Percentiles rank a stretch among this genome's conserved stretches.
phyloP scores from a whole-genome alignment of 1,140 invertebrate genomes.

The Hormaphis cornu region DNA sequence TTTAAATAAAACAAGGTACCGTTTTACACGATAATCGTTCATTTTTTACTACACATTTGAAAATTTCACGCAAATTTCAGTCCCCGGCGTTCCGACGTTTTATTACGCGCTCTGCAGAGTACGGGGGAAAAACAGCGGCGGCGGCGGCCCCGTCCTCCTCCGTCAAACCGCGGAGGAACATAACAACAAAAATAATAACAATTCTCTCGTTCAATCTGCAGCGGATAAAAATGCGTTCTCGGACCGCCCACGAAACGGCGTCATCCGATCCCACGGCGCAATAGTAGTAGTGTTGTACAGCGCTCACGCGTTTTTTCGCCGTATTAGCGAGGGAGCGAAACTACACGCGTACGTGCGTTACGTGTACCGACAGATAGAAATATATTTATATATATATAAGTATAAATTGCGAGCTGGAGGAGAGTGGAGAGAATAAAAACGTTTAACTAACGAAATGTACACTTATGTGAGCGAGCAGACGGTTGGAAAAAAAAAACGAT shows the following conservation, averaged over 20 bases:
- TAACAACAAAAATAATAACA: not conserved
- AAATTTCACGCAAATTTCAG: too few species aligned
- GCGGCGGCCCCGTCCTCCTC: too few species aligned
- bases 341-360: not conserved
- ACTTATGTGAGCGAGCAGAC: not conserved
- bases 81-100: not conserved
- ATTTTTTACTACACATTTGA: too few species aligned
- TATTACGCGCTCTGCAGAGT: too few species aligned
- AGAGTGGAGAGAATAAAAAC: not conserved
- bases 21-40: too few species aligned
- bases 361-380: not conserved
- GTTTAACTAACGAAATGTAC: not conserved
- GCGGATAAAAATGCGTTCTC: not conserved
- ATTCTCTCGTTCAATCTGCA: not conserved
- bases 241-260: not conserved
- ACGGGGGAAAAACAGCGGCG: too few species aligned
- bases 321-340: not conserved
- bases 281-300: not conserved
- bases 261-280: not conserved
- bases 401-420: too few species aligned
- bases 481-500: not conserved
- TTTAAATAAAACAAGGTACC: too few species aligned
- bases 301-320: not conserved
- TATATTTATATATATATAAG: too few species aligned
- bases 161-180: too few species aligned